Evolutionary conservation across 2,113 vertebrate species (phyloP), one percentile per base, ranked within the genome.

Genomic region (Tachysurus fulvidraco): DNA sequence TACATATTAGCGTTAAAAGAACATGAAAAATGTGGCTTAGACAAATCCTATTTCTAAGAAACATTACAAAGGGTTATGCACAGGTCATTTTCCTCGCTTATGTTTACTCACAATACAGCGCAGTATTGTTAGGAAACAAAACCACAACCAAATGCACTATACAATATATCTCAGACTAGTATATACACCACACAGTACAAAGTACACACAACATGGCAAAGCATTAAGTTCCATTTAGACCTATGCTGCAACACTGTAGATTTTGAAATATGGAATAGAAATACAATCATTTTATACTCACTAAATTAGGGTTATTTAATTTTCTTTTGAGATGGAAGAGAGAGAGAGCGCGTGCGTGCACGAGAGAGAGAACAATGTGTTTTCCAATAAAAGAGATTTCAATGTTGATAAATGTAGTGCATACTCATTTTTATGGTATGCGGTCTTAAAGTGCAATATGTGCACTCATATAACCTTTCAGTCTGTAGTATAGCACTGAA

Each of bases 31-130:
- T 81, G 79, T 67, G 85, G 86, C 88, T 87, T 83, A 91, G 89
- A 54, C 89, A 94, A 95, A 95, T 94, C 93, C 88, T 87, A 84
- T 92, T 94, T 89, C 89, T 86, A 71, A 65, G 91, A 90, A 90
- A 91, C 91, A 88, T 88, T 87, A 89, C 86, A 89, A 89, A 86
- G 52, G 90, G 91, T 92, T 89, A 91, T 73, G 87, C 85, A 90
- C 62, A 82, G 85, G 77, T 91, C 87, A 79, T 67, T 52, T 87
- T 59, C 41, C 30, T 41, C 67, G 5, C 59, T 36, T 82, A 92
- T 89, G 88, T 92, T 93, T 91, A 89, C 59, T 88, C 30, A 73
- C 83, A 59, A 60, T 74, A 91, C 86, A 91, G 86, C 91, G 86
- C 74, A 71, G 76, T 89, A 91, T 92, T 90, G 83, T 91, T 79